phyloP scores from a whole-genome alignment of 1,140 invertebrate species.

The Carcinoscorpius rotundicauda region DNA sequence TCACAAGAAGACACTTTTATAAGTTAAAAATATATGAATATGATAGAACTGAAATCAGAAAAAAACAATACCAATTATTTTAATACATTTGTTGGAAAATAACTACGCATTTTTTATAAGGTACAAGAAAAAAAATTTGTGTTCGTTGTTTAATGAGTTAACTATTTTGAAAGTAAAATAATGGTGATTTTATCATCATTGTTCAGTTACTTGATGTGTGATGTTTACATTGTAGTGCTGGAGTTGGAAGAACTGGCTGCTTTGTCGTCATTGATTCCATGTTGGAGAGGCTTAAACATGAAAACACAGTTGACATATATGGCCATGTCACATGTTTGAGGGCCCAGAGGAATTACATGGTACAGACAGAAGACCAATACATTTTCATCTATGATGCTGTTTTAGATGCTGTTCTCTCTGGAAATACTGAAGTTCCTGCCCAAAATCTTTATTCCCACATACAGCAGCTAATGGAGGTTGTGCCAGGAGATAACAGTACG shows the following conservation, averaged over 20 bases:
- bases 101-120: no score
- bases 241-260: constrained; percentile 80
- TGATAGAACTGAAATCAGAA: no score
- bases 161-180: no score
- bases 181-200: no score
- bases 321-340: constrained; percentile 95
- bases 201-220: no score
- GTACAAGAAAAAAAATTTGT: no score
- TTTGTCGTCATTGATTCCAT: constrained; percentile 98
- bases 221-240: constrained; percentile 18
- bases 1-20: no score
- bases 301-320: constrained; percentile 97
- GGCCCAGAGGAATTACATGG: constrained; percentile 94
- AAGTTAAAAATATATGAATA: no score
- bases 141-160: no score
- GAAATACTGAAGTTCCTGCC: constrained; percentile 85
- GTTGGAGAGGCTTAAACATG: constrained; percentile 83
- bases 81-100: no score
- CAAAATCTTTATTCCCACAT: constrained; percentile 86
- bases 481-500: constrained; percentile 65
- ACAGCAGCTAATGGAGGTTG: constrained; percentile 60
- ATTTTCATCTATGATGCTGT: constrained; percentile 98
- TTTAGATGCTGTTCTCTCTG: constrained; percentile 89
- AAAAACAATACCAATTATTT: no score
- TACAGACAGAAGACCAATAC: constrained; percentile 98